Evolutionary conservation across 37 sponge, comb jelly and placozoan species (phyloP), one percentile per base, ranked within the genome.

Genomic region (Cliona cf. orientalis): DNA sequence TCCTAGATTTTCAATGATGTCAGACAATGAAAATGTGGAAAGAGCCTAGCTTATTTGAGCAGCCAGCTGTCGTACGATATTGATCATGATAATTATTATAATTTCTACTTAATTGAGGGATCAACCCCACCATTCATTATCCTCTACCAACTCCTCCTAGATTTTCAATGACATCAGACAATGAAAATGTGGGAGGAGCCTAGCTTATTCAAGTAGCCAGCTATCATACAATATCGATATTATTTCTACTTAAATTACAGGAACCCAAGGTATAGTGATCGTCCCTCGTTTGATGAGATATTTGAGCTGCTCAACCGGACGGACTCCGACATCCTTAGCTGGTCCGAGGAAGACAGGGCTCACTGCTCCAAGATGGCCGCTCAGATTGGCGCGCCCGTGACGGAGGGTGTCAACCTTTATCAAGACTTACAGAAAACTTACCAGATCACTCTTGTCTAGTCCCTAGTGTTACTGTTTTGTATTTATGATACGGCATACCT

Each of bases 371-470:
- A 61, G 5, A 26, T 11, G 6, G 63, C 26, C 14, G 14, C 9
- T 19, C 53, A 49, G 26, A 14, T 75, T 0, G 76, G 76, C 17
- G 33, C 76, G 40, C 34, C 76, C 22, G 3, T 80, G 19, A 40
- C 66, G 7, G 59, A 66, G 32, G 75, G 58, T 9, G 65, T 43
- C 5, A 59, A 46, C 23, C 87, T 87, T 5, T 87, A 74, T 31
- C 42, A 62, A 21, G 87, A 87, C 74, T 67, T 87, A 25, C 87
- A 87, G 74, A 12, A 58, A 46, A 33, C 46, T 3, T 83, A 83
- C 64, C 56, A 34, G 64, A 34, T 33, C 64, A 61, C 33, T 41
- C 35, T 76, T 26, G 63, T 5, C 29, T 76, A 21, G 64, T n/a
- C 14, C 31, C 7, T 9, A 62, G 25, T 9, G 9, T 21, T n/a